Evolutionary conservation across 2,113 vertebrate species (phyloP).

Genomic region (Odontophorus gujanensis): DNA sequence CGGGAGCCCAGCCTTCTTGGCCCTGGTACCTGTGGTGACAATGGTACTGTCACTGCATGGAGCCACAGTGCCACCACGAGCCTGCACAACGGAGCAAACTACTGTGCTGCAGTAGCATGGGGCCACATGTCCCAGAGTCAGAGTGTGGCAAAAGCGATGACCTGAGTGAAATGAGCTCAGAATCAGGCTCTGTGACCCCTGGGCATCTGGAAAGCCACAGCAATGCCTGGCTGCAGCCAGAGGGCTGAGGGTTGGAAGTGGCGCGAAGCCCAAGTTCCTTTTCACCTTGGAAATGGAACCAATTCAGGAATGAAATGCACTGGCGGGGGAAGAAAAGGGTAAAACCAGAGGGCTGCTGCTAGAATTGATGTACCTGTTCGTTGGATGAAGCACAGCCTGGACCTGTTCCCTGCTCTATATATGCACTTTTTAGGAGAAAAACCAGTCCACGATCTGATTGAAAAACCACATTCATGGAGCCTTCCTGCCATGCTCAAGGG

Average conservation of each 20-base stretch:
- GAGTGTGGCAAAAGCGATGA: rapidly evolving
- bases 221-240: background rate
- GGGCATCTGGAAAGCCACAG: background rate
- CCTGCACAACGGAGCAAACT: rapidly evolving
- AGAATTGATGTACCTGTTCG: background rate
- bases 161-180: background rate
- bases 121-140: background rate
- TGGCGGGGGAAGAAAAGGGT: background rate
- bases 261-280: rapidly evolving
- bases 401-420: background rate
- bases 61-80: rapidly evolving
- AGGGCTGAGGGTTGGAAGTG: rapidly evolving
- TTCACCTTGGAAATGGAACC: background rate
- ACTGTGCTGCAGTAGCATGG: rapidly evolving
- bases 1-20: slow-evolving; percentile 96
- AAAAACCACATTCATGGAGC: background rate
- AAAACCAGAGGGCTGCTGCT: background rate
- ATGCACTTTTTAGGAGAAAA: background rate
- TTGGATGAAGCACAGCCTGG: background rate
- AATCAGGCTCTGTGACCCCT: rapidly evolving
- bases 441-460: background rate
- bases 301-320: background rate
- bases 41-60: rapidly evolving
- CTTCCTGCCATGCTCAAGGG: background rate
- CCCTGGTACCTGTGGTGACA: slow-evolving; percentile 86